These are phyloP conservation scores for Columbina picui DNA, from an alignment of 2,113 vertebrate species.

Conservation along the genomic window DNA sequence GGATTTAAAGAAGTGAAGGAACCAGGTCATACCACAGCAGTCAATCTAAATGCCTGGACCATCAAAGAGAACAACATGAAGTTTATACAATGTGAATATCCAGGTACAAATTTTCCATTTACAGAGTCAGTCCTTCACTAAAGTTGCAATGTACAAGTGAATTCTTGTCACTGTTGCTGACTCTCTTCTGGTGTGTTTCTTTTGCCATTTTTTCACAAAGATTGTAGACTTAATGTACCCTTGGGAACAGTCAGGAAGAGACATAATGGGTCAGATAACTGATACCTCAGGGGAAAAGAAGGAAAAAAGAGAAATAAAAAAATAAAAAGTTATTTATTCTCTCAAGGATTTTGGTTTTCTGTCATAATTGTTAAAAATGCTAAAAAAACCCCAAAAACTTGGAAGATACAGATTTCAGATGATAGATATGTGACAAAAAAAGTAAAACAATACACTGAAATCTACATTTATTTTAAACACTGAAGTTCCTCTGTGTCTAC, in stretches of 20 bases:
- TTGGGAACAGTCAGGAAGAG: neutral
- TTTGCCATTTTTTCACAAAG: neutral
- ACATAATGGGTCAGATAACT: neutral
- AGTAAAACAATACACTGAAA: neutral
- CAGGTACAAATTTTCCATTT: neutral
- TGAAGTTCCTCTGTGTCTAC: constrained; percentile 1
- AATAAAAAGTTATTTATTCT: neutral
- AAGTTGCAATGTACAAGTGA: neutral
- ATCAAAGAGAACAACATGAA: neutral
- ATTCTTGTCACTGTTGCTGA: neutral
- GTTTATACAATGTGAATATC: neutral
- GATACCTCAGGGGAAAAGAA: neutral
- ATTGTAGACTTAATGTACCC: neutral
- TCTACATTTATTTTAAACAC: neutral
- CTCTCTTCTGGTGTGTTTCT: neutral
- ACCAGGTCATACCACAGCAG: neutral
- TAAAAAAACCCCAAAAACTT: too few species aligned
- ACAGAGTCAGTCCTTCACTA: neutral
- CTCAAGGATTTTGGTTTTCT: neutral
- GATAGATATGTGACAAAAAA: constrained; percentile 4
- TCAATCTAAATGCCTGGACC: neutral
- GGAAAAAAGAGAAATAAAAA: neutral
- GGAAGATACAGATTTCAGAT: neutral
- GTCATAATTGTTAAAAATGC: neutral
- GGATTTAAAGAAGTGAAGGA: neutral